Evolutionary conservation across 2,113 vertebrate species (phyloP).

Genomic region (Rostratula benghalensis): DNA sequence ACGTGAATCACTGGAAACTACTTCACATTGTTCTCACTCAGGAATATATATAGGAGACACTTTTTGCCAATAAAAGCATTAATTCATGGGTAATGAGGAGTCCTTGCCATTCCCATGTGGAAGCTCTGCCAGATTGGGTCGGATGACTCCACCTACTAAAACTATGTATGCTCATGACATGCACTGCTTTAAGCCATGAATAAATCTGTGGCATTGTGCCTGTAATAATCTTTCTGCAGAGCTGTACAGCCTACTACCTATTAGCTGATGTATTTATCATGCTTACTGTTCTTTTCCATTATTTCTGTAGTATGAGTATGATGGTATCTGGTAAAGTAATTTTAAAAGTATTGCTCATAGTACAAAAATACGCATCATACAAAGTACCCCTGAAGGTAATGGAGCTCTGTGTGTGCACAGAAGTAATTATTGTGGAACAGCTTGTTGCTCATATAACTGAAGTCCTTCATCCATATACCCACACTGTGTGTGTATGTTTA

Average conservation of each 20-base stretch:
- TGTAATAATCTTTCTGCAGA: slow-evolving; percentile 52
- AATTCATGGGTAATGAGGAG: slow-evolving; percentile 46
- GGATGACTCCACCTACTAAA: slow-evolving; percentile 62
- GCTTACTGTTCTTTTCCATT: slow-evolving; percentile 54
- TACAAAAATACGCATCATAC: background rate
- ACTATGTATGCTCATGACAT: slow-evolving; percentile 57
- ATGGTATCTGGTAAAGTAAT: slow-evolving; percentile 45
- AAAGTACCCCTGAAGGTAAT: background rate
- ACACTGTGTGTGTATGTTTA: background rate
- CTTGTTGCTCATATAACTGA: background rate
- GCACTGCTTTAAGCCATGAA: slow-evolving; percentile 50
- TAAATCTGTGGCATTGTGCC: slow-evolving; percentile 56
- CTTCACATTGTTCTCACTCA: slow-evolving; percentile 51
- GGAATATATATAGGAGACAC: slow-evolving; percentile 29
- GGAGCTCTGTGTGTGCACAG: background rate
- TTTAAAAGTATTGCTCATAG: slow-evolving; percentile 17
- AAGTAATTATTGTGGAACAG: background rate
- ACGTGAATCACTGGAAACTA: slow-evolving; percentile 34
- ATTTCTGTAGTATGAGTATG: background rate
- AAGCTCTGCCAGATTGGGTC: slow-evolving; percentile 59
- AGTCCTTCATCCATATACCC: background rate
- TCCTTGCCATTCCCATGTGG: slow-evolving; percentile 38
- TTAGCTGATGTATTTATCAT: slow-evolving; percentile 60
- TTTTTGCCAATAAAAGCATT: slow-evolving; percentile 63
- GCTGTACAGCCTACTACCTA: slow-evolving; percentile 26